Evolutionary conservation across 1,140 invertebrate genomes (phyloP), one percentile per base, ranked within the genome.

Genomic region (Drosophila nebulosa): DNA sequence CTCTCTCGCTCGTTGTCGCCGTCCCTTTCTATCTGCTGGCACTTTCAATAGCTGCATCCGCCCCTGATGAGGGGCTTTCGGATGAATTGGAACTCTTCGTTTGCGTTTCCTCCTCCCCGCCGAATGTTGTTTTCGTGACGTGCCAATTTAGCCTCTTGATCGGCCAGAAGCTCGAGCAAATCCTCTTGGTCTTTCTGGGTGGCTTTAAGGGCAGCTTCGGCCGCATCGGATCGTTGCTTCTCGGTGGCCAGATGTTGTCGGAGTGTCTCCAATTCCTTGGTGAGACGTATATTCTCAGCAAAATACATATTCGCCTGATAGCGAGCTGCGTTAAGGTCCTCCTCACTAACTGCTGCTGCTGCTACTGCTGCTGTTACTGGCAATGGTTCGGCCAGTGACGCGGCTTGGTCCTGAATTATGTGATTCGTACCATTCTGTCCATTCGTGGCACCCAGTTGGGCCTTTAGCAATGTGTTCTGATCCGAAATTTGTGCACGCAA

Each of bases 161-260:
- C 96, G 1, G 95, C 95, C 35, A 99, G 92, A 56, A 99, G 91
- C 80, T 96, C 95, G 16, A 99, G 92, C 68, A 98, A 92, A 92
- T 98, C 96, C 76, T 98, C 97, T 91, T 98, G 97, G 90, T 99
- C 97, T 89, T 96, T 97, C 86, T 94, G 95, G 42, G 97, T 89
- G 68, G 93, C 94, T 26, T 95, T 94, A 64, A 97, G 83, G 69
- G 97, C 51, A 4, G 73, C 64, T 16, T 68, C 63, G 0, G 76
- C 73, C 4, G 32, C 64, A 24, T 79, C 78, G 4, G 79, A 64
- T 18, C 85, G 58, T 67, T 77, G 71, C 24, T 61, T 83, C 14
- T 91, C 86, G 3, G 75, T 57, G 2, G 51, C 18, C 6, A 90
- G 46, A 64, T 79, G 84, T 22, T 78, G 74, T 1, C 85, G 89